A percentile compares a stretch with the other conserved stretches of the same genome.
These are phyloP conservation scores for Cyprinodon diabolis DNA, from an alignment of 2,797 vertebrate species.

Conservation along the genomic window DNA sequence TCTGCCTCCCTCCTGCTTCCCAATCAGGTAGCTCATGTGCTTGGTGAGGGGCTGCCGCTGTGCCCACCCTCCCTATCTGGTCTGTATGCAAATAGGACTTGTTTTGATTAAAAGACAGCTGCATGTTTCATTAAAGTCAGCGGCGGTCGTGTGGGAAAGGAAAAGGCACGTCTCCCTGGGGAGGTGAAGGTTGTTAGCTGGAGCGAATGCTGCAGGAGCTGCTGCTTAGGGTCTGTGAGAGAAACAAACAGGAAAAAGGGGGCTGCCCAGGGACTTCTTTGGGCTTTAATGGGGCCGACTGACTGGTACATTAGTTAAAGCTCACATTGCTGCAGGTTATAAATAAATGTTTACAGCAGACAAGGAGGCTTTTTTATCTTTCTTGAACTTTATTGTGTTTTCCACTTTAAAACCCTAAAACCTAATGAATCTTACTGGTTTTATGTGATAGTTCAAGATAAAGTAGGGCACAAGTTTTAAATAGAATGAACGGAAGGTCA, in stretches of 20 bases:
- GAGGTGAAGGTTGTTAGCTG: slow-evolving; percentile 63
- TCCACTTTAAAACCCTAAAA: not conserved
- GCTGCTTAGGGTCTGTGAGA: slow-evolving; percentile 63
- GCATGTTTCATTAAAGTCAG: slow-evolving; percentile 76
- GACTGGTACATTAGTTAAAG: slow-evolving; percentile 65
- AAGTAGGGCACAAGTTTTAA: not conserved
- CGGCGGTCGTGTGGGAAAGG: slow-evolving; percentile 43
- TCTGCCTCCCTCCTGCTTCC: slow-evolving; percentile 36
- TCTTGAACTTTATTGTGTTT: not conserved
- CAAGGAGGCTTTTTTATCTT: not conserved
- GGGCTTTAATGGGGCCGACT: slow-evolving; percentile 67
- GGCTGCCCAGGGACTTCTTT: slow-evolving; percentile 67
- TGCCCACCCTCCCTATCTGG: slow-evolving; percentile 20
- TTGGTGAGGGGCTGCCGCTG: slow-evolving; percentile 13
- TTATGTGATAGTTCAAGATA: not conserved
- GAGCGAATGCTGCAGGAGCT: slow-evolving; percentile 57
- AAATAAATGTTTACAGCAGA: slow-evolving; percentile 38
- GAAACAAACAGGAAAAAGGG: slow-evolving; percentile 64
- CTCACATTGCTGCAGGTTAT: slow-evolving; percentile 45
- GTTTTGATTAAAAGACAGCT: slow-evolving; percentile 79
- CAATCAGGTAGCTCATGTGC: slow-evolving; percentile 35
- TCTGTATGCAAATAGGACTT: slow-evolving; percentile 71
- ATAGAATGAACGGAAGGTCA: not conserved
- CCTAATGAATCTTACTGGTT: not conserved
- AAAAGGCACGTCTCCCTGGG: slow-evolving; percentile 57